Percentiles rank a stretch among this genome's conserved stretches.
Evolutionary conservation across 2,797 vertebrate species (phyloP).

Genomic region (Cirrhinus molitorella): DNA sequence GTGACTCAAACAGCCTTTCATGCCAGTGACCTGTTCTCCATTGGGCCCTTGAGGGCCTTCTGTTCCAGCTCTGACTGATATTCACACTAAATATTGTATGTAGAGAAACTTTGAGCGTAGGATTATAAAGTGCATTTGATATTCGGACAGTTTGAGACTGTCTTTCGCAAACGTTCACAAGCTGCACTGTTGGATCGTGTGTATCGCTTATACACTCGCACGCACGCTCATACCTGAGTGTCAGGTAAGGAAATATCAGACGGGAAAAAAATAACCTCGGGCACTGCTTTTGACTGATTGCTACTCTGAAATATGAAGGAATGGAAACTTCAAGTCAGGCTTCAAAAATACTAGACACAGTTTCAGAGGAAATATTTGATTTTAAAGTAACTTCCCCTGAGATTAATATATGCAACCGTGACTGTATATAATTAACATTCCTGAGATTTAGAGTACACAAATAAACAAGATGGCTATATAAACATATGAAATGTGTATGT

Average conservation of each 20-base stretch:
- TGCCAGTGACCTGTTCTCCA: constrained; percentile 38
- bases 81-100: constrained; percentile 37
- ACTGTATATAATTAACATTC: constrained; percentile 1
- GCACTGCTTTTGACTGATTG: constrained; percentile 36
- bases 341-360: constrained; percentile 9
- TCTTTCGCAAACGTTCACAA: constrained; percentile 8
- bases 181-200: not conserved
- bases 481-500: not conserved
- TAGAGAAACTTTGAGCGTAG: constrained; percentile 31
- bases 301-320: constrained; percentile 13
- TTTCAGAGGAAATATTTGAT: constrained; percentile 20
- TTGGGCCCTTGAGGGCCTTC: constrained; percentile 17
- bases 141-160: constrained; percentile 17
- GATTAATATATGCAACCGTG: constrained; percentile 1
- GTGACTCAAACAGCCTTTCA: constrained; percentile 34
- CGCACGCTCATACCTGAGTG: constrained; percentile 2
- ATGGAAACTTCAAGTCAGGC: constrained; percentile 32
- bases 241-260: constrained; percentile 39
- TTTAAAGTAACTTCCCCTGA: constrained; percentile 22
- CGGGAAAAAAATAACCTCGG: constrained; percentile 26
- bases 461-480: not conserved
- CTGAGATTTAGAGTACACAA: not conserved
- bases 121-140: constrained; percentile 27
- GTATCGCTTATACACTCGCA: constrained; percentile 20
- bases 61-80: constrained; percentile 21